Percentiles rank a stretch among this genome's conserved stretches.
These are phyloP conservation scores for Menidia menidia DNA, from an alignment of 2,797 vertebrate genomes.

Conservation along the genomic window DNA sequence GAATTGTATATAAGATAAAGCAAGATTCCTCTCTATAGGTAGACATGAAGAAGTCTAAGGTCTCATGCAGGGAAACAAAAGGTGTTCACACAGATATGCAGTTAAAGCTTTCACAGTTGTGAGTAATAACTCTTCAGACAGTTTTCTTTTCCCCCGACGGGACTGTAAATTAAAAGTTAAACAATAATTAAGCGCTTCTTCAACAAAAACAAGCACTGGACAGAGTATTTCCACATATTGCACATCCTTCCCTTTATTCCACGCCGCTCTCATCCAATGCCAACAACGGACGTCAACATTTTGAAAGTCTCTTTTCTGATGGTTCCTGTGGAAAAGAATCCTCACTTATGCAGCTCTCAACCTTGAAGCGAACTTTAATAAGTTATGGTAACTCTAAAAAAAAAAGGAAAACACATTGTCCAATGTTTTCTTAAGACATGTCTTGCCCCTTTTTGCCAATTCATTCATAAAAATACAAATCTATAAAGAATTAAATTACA, in stretches of 20 bases:
- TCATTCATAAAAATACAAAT: neutral
- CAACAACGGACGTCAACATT: neutral
- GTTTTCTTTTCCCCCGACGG: slow-evolving; percentile 26
- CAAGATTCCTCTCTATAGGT: neutral
- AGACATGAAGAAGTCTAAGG: neutral
- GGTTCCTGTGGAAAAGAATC: neutral
- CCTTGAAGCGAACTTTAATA: too few relatives aligned
- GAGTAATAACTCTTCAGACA: slow-evolving; percentile 23
- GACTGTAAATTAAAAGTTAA: slow-evolving; percentile 40
- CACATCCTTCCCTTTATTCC: neutral
- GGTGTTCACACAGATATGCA: slow-evolving; percentile 11
- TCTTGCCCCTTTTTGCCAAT: neutral
- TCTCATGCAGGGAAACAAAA: slow-evolving; percentile 8
- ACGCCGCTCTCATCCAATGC: slow-evolving; percentile 12
- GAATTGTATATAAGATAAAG: neutral
- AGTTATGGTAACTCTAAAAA: too few relatives aligned
- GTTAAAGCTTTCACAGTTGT: slow-evolving; percentile 34
- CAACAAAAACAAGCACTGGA: neutral
- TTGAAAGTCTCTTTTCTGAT: slow-evolving; percentile 9
- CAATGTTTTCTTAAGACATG: too few relatives aligned
- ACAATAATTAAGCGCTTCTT: slow-evolving; percentile 8
- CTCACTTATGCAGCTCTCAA: neutral
- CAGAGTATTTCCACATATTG: slow-evolving; percentile 3
- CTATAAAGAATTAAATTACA: neutral
- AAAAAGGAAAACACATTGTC: too few relatives aligned